Evolutionary conservation across 2,797 vertebrate genomes (phyloP).

Genomic region (Etheostoma perlongum): DNA sequence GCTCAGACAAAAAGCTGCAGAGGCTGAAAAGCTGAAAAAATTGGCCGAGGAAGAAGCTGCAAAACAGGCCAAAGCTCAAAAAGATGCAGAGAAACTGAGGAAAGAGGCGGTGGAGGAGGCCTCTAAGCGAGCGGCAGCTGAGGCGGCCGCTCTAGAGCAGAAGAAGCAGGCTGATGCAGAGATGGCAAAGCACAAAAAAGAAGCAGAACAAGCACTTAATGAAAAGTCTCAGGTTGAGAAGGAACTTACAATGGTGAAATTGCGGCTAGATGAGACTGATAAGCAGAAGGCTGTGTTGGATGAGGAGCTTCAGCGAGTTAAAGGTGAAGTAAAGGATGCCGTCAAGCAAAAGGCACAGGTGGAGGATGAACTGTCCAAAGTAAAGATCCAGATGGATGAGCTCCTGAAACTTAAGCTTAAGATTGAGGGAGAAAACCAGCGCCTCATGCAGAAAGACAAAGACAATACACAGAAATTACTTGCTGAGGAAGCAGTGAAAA

Average conservation of each 20-base stretch:
- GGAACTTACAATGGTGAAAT: constrained; percentile 89
- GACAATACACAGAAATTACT: constrained; percentile 92
- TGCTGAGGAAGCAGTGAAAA: constrained; percentile 93
- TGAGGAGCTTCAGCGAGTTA: constrained; percentile 93
- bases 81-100: constrained; percentile 89
- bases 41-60: constrained; percentile 90
- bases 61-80: constrained; percentile 88
- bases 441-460: constrained; percentile 90
- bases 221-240: constrained; percentile 95
- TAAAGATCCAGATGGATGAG: constrained; percentile 95
- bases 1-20: constrained; percentile 91
- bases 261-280: constrained; percentile 93
- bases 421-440: constrained; percentile 93
- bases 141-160: constrained; percentile 90
- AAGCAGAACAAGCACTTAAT: constrained; percentile 90
- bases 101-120: constrained; percentile 94
- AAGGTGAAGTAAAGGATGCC: constrained; percentile 91
- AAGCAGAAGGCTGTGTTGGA: constrained; percentile 93
- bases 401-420: constrained; percentile 90
- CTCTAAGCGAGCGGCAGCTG: constrained; percentile 86
- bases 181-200: constrained; percentile 95
- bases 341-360: constrained; percentile 91
- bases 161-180: constrained; percentile 91
- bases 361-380: constrained; percentile 91
- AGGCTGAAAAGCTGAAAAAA: constrained; percentile 91